These are phyloP conservation scores for Percopsis transmontana DNA, from an alignment of 2,113 vertebrate species.

Conservation along the genomic window DNA sequence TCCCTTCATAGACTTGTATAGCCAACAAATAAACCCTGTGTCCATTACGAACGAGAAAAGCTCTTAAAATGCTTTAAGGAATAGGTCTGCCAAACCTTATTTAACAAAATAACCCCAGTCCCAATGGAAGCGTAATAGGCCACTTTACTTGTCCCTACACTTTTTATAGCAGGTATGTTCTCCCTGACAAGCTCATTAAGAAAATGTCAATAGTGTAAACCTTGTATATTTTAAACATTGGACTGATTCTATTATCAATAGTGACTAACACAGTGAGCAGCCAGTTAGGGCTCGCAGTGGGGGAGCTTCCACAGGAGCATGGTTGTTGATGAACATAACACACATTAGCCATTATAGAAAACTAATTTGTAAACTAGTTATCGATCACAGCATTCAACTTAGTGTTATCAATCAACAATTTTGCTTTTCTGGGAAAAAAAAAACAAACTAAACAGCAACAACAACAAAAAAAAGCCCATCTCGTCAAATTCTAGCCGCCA, in stretches of 20 bases:
- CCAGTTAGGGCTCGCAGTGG: background rate
- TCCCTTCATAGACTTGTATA: no score
- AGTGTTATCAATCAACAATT: background rate
- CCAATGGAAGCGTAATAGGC: slow-evolving; percentile 20
- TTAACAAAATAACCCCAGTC: background rate
- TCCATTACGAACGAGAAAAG: background rate
- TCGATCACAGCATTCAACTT: no score
- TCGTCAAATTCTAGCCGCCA: no score
- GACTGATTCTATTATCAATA: background rate
- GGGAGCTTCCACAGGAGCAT: background rate
- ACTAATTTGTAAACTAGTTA: no score
- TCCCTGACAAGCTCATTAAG: background rate
- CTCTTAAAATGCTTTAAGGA: background rate
- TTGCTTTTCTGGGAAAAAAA: background rate
- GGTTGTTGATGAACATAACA: no score
- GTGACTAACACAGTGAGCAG: background rate
- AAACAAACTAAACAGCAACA: no score
- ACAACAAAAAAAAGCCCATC: background rate
- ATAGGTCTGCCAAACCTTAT: background rate
- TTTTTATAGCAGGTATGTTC: slow-evolving; percentile 8
- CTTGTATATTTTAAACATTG: background rate
- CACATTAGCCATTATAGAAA: no score
- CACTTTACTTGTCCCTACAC: slow-evolving; percentile 18
- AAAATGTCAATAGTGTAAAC: background rate
- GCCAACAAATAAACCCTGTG: no score